Evolutionary conservation across 2,797 vertebrate genomes (phyloP), one percentile per base, ranked within the genome.

Genomic region (Trachops cirrhosus): DNA sequence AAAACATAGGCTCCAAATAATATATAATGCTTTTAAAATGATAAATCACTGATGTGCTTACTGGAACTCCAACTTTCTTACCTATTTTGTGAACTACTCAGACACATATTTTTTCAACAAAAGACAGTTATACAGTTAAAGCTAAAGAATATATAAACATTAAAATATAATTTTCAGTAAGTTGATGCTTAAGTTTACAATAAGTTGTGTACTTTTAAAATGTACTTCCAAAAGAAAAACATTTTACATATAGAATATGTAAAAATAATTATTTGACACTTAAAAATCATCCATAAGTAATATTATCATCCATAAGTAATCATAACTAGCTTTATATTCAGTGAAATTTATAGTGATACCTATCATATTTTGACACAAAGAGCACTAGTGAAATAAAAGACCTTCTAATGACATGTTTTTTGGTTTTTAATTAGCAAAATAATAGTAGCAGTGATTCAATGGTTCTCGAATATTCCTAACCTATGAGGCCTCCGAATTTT

Each of bases 21-120:
- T 34, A 86, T 89, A 91, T 34, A 54, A 86, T 52, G 91, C 77
- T 98, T 98, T 97, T 68, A 97, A 97, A 97, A 78, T 79, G 75
- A 97, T 98, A 95, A 98, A 96, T 96, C 97, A 97, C 96, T 97
- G 57, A 97, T 12, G 22, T 91, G 70, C 73, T 97, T 96, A 97
- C 70, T 75, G 95, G 91, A 97, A 97, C 12, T 95, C 95, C 88
- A 93, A 91, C 94, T 96, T 97, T 96, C 52, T 96, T 97, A 96
- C 67, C 93, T 84, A 82, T 91, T 83, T 89, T 94, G 14, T 92
- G 87, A 97, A 96, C 91, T 97, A 96, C 64, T 73, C 67, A 82
- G 86, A 95, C 71, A 64, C 6, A 24, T 79, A 75, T 37, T 90
- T 89, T 94, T 73, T 71, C 44, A 94, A 91, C n/a, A 88, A 52